A percentile compares a stretch with the other conserved stretches of the same genome.
Conservation (phyloP, 2,888 invertebrate genomes). For the Tetragnatha montana region DNA sequence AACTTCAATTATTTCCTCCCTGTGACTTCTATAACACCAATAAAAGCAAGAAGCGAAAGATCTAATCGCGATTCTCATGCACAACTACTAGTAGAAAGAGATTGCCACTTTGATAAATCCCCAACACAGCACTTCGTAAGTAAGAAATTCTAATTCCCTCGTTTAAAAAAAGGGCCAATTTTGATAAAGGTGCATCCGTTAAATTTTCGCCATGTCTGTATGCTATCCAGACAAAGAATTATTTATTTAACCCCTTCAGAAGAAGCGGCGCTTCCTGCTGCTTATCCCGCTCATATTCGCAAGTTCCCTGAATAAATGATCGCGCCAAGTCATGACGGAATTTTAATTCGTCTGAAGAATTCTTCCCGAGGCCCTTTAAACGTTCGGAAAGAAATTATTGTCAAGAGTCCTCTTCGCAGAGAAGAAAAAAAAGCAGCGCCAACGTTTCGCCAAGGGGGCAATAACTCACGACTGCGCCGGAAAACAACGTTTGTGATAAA, state of each 20-base stretch:
- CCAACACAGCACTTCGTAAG: background rate
- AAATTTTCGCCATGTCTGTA: conserved; percentile 10
- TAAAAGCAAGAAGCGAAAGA: too few relatives aligned
- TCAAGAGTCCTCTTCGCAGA: conserved; percentile 12
- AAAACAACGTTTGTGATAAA: conserved; percentile 54
- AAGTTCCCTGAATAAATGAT: conserved; percentile 51
- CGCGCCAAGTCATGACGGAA: conserved; percentile 24
- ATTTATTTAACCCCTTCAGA: conserved; percentile 15
- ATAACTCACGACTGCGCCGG: conserved; percentile 45
- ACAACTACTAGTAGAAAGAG: background rate
- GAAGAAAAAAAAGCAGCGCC: conserved; percentile 10
- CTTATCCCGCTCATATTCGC: conserved; percentile 36
- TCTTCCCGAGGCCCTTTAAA: conserved; percentile 9
- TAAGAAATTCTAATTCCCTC: background rate
- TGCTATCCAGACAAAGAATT: background rate
- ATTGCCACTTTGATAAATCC: background rate
- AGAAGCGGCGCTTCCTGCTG: conserved; percentile 3
- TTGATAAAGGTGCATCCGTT: conserved; percentile 22
- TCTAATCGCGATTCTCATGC: background rate
- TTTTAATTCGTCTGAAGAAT: conserved; percentile 48
- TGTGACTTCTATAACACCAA: too few relatives aligned
- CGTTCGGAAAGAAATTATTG: conserved; percentile 16
- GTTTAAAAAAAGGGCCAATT: conserved; percentile 4
- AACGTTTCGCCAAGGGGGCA: conserved; percentile 46
- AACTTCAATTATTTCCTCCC: too few relatives aligned